Evolutionary conservation across 1,140 invertebrate species (phyloP).

Genomic region (Formica selysi): DNA sequence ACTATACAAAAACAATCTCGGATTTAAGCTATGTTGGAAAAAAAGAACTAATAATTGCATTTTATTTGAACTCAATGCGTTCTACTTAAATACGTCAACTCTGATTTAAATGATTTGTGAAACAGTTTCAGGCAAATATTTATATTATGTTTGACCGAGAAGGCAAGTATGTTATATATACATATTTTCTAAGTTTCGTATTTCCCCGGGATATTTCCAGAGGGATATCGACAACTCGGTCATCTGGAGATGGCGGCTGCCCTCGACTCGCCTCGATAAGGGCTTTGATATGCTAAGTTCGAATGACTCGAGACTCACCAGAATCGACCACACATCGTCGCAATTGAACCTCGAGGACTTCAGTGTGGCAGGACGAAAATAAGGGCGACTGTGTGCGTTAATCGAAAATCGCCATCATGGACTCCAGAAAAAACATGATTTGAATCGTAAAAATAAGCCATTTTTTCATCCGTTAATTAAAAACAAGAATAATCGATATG

Average conservation of each 20-base stretch:
- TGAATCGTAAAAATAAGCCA: conserved; percentile 15
- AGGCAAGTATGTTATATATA: conserved; percentile 25
- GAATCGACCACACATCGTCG: conserved; percentile 75
- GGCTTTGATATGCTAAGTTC: conserved; percentile 84
- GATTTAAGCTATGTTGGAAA: not conserved
- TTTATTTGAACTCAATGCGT: conserved; percentile 8
- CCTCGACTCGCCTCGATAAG: conserved; percentile 75
- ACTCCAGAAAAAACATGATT: not conserved
- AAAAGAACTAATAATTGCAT: not conserved
- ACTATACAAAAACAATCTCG: not conserved
- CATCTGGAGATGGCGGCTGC: conserved; percentile 54
- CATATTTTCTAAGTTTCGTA: conserved; percentile 78
- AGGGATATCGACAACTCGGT: conserved; percentile 79
- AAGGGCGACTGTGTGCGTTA: conserved; percentile 51
- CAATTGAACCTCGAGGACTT: conserved; percentile 76
- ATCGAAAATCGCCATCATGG: conserved; percentile 66
- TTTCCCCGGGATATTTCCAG: conserved; percentile 78
- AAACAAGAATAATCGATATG: not conserved
- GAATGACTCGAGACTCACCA: conserved; percentile 80
- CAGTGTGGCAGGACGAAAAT: conserved; percentile 59
- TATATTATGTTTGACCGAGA: conserved; percentile 64
- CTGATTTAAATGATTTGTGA: conserved; percentile 64
- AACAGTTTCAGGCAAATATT: conserved; percentile 56
- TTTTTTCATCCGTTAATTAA: not conserved
- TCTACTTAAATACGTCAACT: not conserved